These are phyloP conservation scores for Entomyzon cyanotis DNA, from an alignment of 2,113 vertebrate genomes.

Conservation along the genomic window DNA sequence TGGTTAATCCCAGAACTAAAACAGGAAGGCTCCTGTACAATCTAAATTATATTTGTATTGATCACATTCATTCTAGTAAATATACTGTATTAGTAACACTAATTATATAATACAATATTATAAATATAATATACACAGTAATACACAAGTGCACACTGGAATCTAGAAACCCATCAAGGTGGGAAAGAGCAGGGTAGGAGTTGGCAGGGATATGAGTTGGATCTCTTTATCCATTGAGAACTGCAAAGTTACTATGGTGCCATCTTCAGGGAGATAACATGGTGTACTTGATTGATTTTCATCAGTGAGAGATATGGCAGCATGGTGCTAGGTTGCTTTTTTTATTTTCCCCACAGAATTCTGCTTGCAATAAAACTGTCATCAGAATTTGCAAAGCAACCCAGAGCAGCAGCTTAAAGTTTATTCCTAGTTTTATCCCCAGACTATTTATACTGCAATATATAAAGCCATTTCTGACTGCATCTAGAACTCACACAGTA, in stretches of 20 bases:
- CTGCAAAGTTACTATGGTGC: not conserved
- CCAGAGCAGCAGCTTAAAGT: not conserved
- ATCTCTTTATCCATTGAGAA: not conserved
- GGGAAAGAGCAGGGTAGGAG: not conserved
- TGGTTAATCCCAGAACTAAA: not conserved
- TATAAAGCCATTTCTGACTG: not conserved
- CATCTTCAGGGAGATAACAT: not conserved
- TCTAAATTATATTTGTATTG: not conserved
- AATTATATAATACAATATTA: not conserved
- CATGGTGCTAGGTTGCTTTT: not conserved
- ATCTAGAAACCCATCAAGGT: not conserved
- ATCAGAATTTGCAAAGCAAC: conserved; percentile 31
- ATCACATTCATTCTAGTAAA: not conserved
- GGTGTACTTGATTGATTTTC: not conserved
- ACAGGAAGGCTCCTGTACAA: fast-evolving
- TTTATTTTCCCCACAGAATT: not conserved
- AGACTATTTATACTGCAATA: not conserved
- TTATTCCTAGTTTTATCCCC: not conserved
- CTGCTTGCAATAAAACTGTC: conserved; percentile 52
- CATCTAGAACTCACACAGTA: not conserved
- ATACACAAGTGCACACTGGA: not conserved
- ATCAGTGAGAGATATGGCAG: not conserved
- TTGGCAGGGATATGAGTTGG: not conserved
- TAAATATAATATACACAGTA: not conserved
- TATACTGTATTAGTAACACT: not conserved